Conservation (phyloP, 2,797 vertebrate species). For the Psittacula echo region DNA sequence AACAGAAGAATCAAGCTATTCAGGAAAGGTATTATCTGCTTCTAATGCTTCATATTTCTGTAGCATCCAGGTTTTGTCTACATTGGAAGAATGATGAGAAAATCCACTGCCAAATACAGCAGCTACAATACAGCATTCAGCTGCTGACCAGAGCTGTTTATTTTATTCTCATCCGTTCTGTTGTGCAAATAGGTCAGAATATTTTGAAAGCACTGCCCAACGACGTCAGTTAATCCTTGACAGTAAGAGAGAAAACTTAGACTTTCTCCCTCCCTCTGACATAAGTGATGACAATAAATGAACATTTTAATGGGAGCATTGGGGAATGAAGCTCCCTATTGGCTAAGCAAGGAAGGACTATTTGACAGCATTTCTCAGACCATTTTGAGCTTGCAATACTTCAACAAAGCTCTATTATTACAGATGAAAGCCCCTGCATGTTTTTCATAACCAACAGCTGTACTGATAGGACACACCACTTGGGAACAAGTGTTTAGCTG, state of each 20-base stretch:
- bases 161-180: conserved; percentile 14
- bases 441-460: conserved; percentile 52
- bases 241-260: background rate
- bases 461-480: background rate
- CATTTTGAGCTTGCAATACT: background rate
- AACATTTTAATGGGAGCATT: background rate
- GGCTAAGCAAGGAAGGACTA: background rate
- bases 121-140: conserved; percentile 4
- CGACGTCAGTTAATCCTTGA: conserved; percentile 1
- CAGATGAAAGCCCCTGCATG: background rate
- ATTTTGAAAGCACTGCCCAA: conserved; percentile 16
- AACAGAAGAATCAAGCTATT: conserved; percentile 1
- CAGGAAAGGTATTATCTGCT: background rate
- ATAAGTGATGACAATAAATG: background rate
- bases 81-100: background rate
- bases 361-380: background rate
- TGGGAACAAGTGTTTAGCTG: conserved; percentile 25
- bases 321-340: background rate
- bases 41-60: background rate
- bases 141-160: background rate
- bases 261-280: background rate
- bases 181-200: conserved; percentile 52
- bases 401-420: conserved; percentile 34
- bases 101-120: background rate
- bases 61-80: background rate